Base-by-base conservation (phyloP, 1,140 invertebrate species). In the Caenorhabditis brenneri region DNA sequence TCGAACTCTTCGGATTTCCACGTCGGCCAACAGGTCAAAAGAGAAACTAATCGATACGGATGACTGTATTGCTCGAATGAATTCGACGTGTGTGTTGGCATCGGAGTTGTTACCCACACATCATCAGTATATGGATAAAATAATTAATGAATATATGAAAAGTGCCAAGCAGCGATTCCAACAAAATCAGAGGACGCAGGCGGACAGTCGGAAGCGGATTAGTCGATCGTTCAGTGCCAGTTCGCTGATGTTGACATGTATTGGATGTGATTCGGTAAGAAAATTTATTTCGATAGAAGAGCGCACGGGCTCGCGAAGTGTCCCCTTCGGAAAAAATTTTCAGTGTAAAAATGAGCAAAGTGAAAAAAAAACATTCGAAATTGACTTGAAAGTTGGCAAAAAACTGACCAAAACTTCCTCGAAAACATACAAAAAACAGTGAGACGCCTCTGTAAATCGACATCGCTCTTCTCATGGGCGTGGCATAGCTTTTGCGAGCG, bases 121-220 rank as follows among this genome's bases (percentile, higher is more conserved):
- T 60, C 94, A 94, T 85, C 93, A 94, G 3, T 94, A 94, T 82
- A 95, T 95, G 65, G 94, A 95, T 87, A 93, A 94, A 85, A 95
- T 96, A 94, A 93, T 96, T 33, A 93, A 94, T 81, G 96, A 96
- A 91, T 96, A 96, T 91, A 91, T 96, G 42, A 93, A 94, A 84
- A 94, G 94, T 87, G 95, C 95, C 39, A 92, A 93, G 79, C 92
- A 93, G 88, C 93, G 94, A 87, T 95, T 93, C 91, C 90, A 93
- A 48, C 91, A 92, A 65, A 91, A 92, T 33, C 88, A 91, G 27
- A 88, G 88, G 55, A 83, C 69, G 48, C 58, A 51, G 3, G 39
- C 49, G n/a, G 80, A 42, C 65, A n/a, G 53, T 16, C 74, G 80
- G 46, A 88, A 89, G 19, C 48, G 88, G 48, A 87, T 89, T 48